A percentile compares a stretch with the other conserved stretches of the same genome.
Evolutionary conservation across 2,888 invertebrate genomes (phyloP).

Genomic region (Apamea anceps): DNA sequence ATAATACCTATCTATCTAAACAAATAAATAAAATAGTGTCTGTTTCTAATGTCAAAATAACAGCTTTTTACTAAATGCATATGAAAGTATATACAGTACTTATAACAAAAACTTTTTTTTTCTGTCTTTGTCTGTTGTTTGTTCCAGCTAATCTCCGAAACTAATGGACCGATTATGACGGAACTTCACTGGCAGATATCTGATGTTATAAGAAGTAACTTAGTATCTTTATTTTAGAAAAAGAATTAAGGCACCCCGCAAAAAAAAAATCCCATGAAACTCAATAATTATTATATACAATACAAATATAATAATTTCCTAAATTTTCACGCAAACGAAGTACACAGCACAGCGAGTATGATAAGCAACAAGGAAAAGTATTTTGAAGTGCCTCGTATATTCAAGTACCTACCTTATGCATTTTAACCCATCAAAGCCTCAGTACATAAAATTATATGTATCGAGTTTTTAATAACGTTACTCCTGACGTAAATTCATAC

Average conservation of each 20-base stretch:
- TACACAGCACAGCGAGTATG: neutral
- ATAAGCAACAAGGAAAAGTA: neutral
- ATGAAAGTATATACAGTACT: neutral
- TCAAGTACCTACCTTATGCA: neutral
- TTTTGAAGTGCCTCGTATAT: neutral
- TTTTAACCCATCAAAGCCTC: too few relatives aligned
- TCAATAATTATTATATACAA: neutral
- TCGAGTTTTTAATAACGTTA: constrained; percentile 10
- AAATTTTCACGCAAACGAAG: neutral
- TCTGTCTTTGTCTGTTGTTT: neutral
- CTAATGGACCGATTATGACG: neutral
- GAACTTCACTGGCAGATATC: neutral
- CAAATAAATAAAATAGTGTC: neutral
- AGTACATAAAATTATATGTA: neutral
- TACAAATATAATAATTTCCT: neutral
- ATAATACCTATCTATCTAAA: too few relatives aligned
- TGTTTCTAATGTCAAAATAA: too few relatives aligned
- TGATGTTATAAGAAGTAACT: neutral
- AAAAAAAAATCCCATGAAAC: neutral
- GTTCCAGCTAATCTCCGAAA: neutral
- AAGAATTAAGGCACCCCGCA: neutral
- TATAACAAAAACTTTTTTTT: neutral
- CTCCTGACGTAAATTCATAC: constrained; percentile 18
- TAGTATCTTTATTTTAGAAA: neutral
- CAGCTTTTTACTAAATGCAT: too few relatives aligned